phyloP scores from a whole-genome alignment of 2,888 invertebrate species.

The Plutella xylostella region DNA sequence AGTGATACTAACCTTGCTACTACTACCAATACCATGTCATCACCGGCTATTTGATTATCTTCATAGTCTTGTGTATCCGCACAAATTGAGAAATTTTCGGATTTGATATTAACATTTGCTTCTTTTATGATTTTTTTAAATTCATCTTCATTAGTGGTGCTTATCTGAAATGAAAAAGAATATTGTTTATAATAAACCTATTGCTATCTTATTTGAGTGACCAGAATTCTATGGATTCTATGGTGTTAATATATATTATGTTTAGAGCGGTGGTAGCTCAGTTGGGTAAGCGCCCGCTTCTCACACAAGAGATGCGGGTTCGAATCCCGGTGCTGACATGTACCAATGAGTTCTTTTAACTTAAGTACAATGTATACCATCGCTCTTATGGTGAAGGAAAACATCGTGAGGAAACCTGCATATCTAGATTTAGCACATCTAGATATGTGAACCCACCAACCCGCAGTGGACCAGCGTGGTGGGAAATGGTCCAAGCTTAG shows the following conservation, averaged over 20 bases:
- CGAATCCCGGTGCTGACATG: neutral
- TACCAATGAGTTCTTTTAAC: neutral
- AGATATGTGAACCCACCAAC: too few relatives aligned
- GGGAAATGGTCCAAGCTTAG: too few relatives aligned
- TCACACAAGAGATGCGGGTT: too few relatives aligned
- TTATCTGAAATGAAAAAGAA: too few relatives aligned
- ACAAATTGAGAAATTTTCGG: neutral
- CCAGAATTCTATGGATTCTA: neutral
- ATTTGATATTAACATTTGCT: neutral
- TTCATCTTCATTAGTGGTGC: too few relatives aligned
- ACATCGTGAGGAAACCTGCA: neutral
- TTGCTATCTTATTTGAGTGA: neutral
- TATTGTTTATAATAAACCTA: neutral
- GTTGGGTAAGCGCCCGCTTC: too few relatives aligned
- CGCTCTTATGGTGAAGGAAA: neutral
- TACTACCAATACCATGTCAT: neutral
- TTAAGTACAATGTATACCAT: neutral
- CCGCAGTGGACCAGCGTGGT: too few relatives aligned
- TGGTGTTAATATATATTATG: neutral
- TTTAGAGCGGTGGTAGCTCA: neutral
- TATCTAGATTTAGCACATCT: too few relatives aligned
- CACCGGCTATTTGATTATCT: neutral
- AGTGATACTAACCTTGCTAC: too few relatives aligned
- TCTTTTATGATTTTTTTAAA: neutral
- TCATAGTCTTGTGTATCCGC: neutral